Conservation (phyloP, 2,888 invertebrate genomes). For the Drosophila putrida region DNA sequence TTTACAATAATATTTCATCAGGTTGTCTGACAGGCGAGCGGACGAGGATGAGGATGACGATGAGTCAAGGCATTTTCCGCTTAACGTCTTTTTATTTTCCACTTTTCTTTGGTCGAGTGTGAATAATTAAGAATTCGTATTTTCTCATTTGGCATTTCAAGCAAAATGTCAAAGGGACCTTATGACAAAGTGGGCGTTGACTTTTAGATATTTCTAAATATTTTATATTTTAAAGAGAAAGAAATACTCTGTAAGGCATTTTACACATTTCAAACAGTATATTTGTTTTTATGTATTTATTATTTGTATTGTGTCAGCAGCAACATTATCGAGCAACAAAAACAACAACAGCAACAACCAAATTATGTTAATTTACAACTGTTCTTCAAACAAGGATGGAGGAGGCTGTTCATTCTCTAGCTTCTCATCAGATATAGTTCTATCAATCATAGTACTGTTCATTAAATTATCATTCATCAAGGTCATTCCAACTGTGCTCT, state of each 20-base stretch:
- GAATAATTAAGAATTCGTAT: conserved; percentile 25
- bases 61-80: conserved; percentile 36
- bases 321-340: background rate
- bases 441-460: background rate
- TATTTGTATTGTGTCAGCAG: background rate
- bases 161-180: conserved; percentile 21
- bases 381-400: background rate
- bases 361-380: background rate
- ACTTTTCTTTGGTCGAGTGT: background rate
- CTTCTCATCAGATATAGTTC: background rate
- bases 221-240: background rate
- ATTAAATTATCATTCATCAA: background rate
- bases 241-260: too few relatives aligned
- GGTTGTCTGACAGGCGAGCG: conserved; percentile 31
- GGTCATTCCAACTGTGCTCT: background rate
- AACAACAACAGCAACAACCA: background rate
- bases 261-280: too few relatives aligned
- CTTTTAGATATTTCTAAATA: conserved; percentile 12
- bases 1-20: conserved; percentile 41
- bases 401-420: conserved; percentile 3
- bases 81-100: conserved; percentile 4
- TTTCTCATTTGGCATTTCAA: conserved; percentile 13
- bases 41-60: too few relatives aligned
- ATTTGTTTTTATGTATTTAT: background rate
- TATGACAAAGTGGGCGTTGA: conserved; percentile 34